phyloP scores from a whole-genome alignment of 2,113 vertebrate genomes.

The Crypturellus undulatus region DNA sequence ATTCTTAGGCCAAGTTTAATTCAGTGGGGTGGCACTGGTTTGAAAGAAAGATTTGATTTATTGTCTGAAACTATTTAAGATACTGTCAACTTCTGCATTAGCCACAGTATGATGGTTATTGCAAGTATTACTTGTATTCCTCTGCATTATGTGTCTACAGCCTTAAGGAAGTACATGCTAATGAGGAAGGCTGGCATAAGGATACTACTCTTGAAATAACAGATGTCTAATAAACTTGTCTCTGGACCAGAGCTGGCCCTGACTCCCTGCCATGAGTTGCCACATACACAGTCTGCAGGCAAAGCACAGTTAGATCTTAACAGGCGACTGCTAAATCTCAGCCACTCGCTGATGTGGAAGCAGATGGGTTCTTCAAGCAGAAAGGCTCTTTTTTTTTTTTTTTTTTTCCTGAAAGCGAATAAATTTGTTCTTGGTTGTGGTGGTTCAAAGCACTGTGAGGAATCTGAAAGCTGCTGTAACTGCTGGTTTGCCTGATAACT shows the following conservation, averaged over 20 bases:
- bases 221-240: background rate
- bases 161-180: background rate
- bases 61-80: background rate
- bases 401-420: background rate
- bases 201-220: background rate
- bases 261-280: background rate
- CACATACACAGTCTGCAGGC: background rate
- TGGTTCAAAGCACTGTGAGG: background rate
- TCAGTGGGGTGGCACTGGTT: background rate
- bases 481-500: fast-evolving
- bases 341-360: background rate
- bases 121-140: background rate
- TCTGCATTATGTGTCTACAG: background rate
- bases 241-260: background rate
- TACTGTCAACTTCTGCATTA: background rate
- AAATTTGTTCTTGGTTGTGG: background rate
- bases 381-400: background rate
- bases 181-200: background rate
- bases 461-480: fast-evolving
- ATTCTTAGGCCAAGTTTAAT: background rate
- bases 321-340: background rate
- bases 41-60: background rate
- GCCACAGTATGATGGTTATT: background rate
- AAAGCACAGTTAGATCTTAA: background rate
- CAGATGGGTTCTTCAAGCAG: background rate